These are phyloP conservation scores for Myiagra hebetior DNA, from an alignment of 2,113 vertebrate species.

Conservation along the genomic window DNA sequence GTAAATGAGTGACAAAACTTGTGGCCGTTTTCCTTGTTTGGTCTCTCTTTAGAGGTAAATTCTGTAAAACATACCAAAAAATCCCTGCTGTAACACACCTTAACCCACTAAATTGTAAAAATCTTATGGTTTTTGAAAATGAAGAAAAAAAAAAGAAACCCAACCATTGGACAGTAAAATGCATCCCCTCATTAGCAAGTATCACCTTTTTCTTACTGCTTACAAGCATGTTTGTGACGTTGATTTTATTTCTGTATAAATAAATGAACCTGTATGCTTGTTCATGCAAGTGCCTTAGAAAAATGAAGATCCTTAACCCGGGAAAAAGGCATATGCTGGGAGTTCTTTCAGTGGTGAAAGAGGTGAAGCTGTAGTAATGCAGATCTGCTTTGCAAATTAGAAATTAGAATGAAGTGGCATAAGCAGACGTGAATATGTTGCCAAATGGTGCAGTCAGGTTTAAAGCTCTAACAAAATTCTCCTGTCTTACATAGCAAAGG, in stretches of 20 bases:
- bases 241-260: background rate
- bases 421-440: background rate
- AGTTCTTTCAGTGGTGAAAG: background rate
- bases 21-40: background rate
- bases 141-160: background rate
- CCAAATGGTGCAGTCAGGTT: background rate
- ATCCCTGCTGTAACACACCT: background rate
- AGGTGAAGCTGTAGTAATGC: background rate
- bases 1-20: background rate
- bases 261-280: constrained; percentile 12
- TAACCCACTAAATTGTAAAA: background rate
- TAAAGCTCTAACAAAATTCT: background rate
- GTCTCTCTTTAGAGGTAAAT: background rate
- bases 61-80: background rate
- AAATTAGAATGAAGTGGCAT: background rate
- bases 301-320: background rate
- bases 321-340: background rate
- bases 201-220: background rate
- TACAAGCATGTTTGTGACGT: background rate
- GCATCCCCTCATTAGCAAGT: background rate
- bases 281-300: constrained; percentile 73
- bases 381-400: background rate
- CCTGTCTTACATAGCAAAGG: background rate
- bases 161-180: background rate
- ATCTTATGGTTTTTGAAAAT: background rate